Percentiles rank a stretch among this genome's conserved stretches.
These are phyloP conservation scores for Caenorhabditis brenneri DNA, from an alignment of 1,140 invertebrate species.

Conservation along the genomic window DNA sequence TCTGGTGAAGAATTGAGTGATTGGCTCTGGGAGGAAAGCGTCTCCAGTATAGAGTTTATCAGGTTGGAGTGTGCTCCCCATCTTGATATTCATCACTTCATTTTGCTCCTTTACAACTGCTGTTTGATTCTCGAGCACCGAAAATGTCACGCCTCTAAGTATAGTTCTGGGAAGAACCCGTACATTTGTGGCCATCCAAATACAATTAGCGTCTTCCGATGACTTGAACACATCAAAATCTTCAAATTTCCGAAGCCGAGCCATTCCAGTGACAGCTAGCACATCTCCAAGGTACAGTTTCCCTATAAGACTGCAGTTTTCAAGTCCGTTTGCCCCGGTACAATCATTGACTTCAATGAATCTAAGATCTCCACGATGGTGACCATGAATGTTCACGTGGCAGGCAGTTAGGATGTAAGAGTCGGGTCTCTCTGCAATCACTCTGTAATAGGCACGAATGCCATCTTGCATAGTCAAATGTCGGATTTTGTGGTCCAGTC, in stretches of 20 bases:
- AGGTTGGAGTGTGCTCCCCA: not conserved
- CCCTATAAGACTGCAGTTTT: not conserved
- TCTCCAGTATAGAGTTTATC: not conserved
- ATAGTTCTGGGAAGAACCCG: not conserved
- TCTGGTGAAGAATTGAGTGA: not conserved
- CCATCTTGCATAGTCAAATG: too few relatives aligned
- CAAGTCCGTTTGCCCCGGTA: not conserved
- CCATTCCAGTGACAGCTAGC: not conserved
- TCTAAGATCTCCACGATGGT: slow-evolving; percentile 22
- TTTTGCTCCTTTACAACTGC: not conserved
- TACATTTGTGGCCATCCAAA: not conserved
- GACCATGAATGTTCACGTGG: not conserved
- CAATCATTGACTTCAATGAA: not conserved
- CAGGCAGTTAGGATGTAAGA: not conserved
- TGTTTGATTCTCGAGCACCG: not conserved
- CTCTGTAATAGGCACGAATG: not conserved
- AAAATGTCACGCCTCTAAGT: not conserved
- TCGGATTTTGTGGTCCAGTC: too few relatives aligned
- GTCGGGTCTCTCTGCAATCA: not conserved
- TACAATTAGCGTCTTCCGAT: not conserved
- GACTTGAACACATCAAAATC: not conserved
- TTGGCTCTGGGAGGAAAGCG: not conserved
- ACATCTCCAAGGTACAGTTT: not conserved
- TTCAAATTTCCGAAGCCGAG: not conserved
- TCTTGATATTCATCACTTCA: not conserved